phyloP scores from a whole-genome alignment of 2,797 vertebrate species.

The Gymnothorax reevesii region DNA sequence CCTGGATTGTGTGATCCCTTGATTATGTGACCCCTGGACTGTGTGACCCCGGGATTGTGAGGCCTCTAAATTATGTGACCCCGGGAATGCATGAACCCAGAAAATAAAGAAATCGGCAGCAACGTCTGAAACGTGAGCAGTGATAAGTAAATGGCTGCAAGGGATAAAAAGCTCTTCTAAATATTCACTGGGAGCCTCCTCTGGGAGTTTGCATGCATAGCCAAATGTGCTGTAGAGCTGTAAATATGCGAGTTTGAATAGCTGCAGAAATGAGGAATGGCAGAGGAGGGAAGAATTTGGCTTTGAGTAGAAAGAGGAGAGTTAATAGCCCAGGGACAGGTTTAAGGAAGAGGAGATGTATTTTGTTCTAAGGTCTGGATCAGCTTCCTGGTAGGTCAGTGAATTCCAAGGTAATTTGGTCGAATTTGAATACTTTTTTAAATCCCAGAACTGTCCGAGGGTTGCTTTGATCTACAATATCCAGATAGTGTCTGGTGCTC shows the following conservation, averaged over 20 bases:
- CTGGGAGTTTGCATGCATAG: background rate
- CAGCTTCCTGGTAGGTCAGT: background rate
- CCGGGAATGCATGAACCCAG: too few relatives aligned
- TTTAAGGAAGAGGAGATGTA: background rate
- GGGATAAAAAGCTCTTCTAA: background rate
- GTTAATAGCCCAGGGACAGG: background rate
- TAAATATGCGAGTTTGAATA: background rate
- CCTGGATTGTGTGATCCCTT: too few relatives aligned
- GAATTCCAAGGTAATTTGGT: background rate
- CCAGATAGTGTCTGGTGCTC: background rate
- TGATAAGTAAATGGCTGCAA: background rate
- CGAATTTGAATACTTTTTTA: background rate
- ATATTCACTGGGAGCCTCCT: background rate
- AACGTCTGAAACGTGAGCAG: too few relatives aligned
- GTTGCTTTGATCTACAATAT: background rate
- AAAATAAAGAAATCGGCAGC: background rate
- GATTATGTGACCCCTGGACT: too few relatives aligned
- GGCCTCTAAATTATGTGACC: too few relatives aligned
- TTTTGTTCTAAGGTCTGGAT: background rate
- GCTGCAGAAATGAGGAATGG: background rate
- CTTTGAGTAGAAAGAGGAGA: background rate
- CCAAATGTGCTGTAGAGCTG: background rate
- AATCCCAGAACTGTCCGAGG: background rate
- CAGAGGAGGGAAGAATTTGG: background rate
- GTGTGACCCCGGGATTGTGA: too few relatives aligned